phyloP scores from a whole-genome alignment of 2,888 invertebrate genomes.

The Hyalella azteca region DNA sequence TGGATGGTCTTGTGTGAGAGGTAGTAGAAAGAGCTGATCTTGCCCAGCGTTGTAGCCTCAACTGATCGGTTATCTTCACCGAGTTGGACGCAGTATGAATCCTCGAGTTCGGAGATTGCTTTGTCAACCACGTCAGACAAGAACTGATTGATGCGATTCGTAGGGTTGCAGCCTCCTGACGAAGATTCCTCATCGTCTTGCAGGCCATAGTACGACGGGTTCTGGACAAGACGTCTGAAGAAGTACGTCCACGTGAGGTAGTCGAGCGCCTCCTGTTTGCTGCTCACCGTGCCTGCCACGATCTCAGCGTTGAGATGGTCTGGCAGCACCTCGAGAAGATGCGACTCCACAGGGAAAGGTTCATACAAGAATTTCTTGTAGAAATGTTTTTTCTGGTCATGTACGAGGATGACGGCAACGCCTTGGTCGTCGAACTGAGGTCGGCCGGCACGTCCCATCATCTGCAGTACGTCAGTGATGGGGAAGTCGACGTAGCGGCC shows the following conservation, averaged over 20 bases:
- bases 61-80: slow-evolving; percentile 72
- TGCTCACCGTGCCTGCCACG: slow-evolving; percentile 87
- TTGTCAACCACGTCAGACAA: slow-evolving; percentile 82
- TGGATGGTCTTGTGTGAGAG: slow-evolving; percentile 89
- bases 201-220: slow-evolving; percentile 89
- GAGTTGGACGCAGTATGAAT: slow-evolving; percentile 80
- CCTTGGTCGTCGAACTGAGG: slow-evolving; percentile 96
- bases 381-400: slow-evolving; percentile 97
- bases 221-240: slow-evolving; percentile 81
- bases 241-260: slow-evolving; percentile 99
- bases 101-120: slow-evolving; percentile 74
- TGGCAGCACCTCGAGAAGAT: slow-evolving; percentile 84
- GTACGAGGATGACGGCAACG: slow-evolving; percentile 73
- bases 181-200: slow-evolving; percentile 73
- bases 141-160: slow-evolving; percentile 68
- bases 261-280: slow-evolving; percentile 90
- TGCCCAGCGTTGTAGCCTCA: slow-evolving; percentile 80
- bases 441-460: slow-evolving; percentile 99
- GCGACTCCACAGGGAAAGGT: slow-evolving; percentile 99
- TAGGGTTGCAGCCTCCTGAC: neutral
- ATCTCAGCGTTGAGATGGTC: slow-evolving; percentile 97
- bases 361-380: slow-evolving; percentile 99
- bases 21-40: slow-evolving; percentile 96
- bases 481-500: slow-evolving; percentile 99
- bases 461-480: slow-evolving; percentile 93